Conservation (phyloP, 2,113 vertebrate species). For the Corythoichthys haematopterus region DNA sequence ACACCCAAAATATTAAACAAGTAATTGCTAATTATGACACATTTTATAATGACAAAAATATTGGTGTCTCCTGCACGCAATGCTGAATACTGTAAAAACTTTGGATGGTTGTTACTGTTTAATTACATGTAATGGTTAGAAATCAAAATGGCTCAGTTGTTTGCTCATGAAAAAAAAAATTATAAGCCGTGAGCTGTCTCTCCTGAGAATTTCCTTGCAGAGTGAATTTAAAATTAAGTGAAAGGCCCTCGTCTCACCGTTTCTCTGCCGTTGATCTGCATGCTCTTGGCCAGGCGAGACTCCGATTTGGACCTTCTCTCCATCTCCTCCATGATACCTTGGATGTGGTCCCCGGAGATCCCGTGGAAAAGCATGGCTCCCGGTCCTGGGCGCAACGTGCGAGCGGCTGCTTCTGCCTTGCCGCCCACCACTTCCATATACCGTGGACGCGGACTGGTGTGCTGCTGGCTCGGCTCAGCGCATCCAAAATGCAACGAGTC, state of each 20-base stretch:
- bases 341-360: conserved; percentile 99
- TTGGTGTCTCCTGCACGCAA: neutral
- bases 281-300: conserved; percentile 90
- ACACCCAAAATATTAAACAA: neutral
- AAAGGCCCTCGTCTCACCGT: conserved; percentile 77
- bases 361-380: conserved; percentile 99
- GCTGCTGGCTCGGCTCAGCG: conserved; percentile 75
- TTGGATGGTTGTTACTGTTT: neutral
- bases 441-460: conserved; percentile 62
- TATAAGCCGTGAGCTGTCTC: neutral
- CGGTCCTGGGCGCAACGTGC: conserved; percentile 96
- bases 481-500: conserved; percentile 71
- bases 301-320: conserved; percentile 93
- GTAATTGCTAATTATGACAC: neutral
- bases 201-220: neutral
- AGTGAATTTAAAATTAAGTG: neutral
- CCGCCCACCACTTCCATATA: conserved; percentile 99
- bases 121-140: neutral
- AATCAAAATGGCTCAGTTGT: neutral
- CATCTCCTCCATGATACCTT: conserved; percentile 99
- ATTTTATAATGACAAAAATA: neutral
- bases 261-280: conserved; percentile 95
- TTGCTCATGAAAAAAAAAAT: neutral
- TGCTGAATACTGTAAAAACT: neutral
- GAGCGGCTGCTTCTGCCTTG: conserved; percentile 93